Percentiles rank a stretch among this genome's conserved stretches.
These are phyloP conservation scores for Oryzias melastigma DNA, from an alignment of 2,113 vertebrate species.

Conservation along the genomic window DNA sequence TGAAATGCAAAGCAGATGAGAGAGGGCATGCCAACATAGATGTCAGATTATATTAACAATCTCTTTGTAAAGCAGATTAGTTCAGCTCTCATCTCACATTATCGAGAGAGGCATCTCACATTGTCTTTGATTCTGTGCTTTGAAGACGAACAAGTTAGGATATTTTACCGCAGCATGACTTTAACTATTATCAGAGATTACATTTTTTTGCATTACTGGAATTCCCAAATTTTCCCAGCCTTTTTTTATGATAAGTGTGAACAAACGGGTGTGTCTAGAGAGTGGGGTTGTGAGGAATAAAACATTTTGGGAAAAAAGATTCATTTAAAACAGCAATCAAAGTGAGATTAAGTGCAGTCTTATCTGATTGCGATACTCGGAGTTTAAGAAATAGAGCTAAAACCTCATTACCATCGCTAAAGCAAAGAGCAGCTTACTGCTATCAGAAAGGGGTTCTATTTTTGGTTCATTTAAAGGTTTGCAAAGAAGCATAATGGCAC, in stretches of 20 bases:
- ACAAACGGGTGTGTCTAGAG: slow-evolving; percentile 37
- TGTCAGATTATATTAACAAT: slow-evolving; percentile 53
- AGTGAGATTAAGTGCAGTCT: slow-evolving; percentile 26
- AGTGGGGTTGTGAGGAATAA: slow-evolving; percentile 15
- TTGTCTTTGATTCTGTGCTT: slow-evolving; percentile 70
- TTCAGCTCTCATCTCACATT: slow-evolving; percentile 38
- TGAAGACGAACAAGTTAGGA: slow-evolving; percentile 58
- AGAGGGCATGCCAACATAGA: slow-evolving; percentile 16
- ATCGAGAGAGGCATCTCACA: slow-evolving; percentile 60
- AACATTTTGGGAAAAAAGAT: slow-evolving; percentile 27
- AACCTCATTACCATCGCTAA: slow-evolving; percentile 2
- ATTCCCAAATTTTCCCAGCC: slow-evolving; percentile 42
- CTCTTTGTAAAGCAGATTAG: slow-evolving; percentile 54
- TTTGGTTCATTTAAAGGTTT: background rate
- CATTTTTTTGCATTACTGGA: slow-evolving; percentile 66
- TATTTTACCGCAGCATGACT: slow-evolving; percentile 43
- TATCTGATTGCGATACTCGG: slow-evolving; percentile 15
- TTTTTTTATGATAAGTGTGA: slow-evolving; percentile 44
- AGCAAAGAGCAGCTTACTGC: slow-evolving; percentile 1
- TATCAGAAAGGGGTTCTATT: slow-evolving; percentile 4
- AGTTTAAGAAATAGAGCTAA: slow-evolving; percentile 13
- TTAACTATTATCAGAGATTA: slow-evolving; percentile 63
- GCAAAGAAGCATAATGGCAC: background rate
- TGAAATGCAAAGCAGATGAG: slow-evolving; percentile 33
- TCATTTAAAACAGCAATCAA: slow-evolving; percentile 21